Evolutionary conservation across 2,888 invertebrate species (phyloP).

Genomic region (Cancer borealis): DNA sequence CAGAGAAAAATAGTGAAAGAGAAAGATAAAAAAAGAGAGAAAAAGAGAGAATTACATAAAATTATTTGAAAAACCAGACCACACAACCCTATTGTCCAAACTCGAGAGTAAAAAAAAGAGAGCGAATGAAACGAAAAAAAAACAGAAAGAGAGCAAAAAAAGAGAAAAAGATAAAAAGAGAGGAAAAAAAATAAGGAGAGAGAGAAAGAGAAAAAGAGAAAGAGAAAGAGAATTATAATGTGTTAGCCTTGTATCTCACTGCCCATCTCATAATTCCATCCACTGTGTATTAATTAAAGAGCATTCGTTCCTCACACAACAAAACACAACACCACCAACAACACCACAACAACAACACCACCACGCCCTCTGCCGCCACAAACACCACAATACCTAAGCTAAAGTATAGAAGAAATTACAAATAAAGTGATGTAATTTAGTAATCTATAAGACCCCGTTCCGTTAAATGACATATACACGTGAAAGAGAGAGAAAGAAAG

Average conservation of each 20-base stretch:
- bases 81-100: too few species aligned
- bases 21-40: not conserved
- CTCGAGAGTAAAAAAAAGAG: not conserved
- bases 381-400: not conserved
- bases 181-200: conserved; percentile 7
- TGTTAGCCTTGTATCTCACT: not conserved
- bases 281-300: not conserved
- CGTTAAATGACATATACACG: not conserved
- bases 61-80: too few species aligned
- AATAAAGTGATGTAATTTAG: not conserved
- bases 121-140: not conserved
- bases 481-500: not conserved
- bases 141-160: not conserved
- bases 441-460: not conserved
- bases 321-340: too few species aligned
- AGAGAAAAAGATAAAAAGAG: not conserved
- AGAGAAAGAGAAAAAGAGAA: not conserved
- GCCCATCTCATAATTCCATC: conserved; percentile 8
- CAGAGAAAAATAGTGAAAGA: not conserved
- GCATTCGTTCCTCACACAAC: not conserved
- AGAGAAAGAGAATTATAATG: not conserved
- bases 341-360: too few species aligned
- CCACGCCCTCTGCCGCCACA: too few species aligned
- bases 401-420: not conserved
- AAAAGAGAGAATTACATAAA: not conserved